phyloP scores from a whole-genome alignment of 2,113 vertebrate genomes.

The Istiophorus platypterus region DNA sequence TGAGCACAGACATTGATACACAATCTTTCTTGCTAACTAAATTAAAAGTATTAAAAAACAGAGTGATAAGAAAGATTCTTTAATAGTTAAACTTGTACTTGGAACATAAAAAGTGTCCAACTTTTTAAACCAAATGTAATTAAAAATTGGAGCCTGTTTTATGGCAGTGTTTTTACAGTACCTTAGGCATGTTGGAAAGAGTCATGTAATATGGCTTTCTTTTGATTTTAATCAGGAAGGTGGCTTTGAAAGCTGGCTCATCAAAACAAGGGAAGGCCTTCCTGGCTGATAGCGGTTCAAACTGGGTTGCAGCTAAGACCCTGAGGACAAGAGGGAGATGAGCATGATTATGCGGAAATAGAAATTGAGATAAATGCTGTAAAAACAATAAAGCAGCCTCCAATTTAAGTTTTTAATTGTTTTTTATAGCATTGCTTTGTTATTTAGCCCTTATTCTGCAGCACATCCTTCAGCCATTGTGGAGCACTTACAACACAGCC shows the following conservation, averaged over 20 bases:
- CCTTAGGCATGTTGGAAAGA: constrained; percentile 98
- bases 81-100: neutral
- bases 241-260: constrained; percentile 95
- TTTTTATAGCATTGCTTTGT: neutral
- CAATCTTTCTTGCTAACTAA: too few relatives aligned
- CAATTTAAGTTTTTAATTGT: neutral
- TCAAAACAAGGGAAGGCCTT: constrained; percentile 98
- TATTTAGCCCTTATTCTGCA: neutral
- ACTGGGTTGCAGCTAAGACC: constrained; percentile 95
- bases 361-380: neutral
- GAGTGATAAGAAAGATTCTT: neutral
- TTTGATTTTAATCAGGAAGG: constrained; percentile 90
- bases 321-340: constrained; percentile 71
- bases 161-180: constrained; percentile 56
- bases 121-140: too few relatives aligned
- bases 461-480: neutral
- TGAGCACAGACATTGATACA: neutral
- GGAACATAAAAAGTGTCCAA: too few relatives aligned
- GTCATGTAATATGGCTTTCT: constrained; percentile 86
- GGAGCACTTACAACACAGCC: neutral
- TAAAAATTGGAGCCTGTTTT: too few relatives aligned
- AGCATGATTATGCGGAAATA: neutral
- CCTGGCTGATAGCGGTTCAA: constrained; percentile 93
- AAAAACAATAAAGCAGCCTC: neutral
- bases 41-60: too few relatives aligned